Evolutionary conservation across 2,888 invertebrate genomes (phyloP).

Genomic region (Ectemnius continuus): DNA sequence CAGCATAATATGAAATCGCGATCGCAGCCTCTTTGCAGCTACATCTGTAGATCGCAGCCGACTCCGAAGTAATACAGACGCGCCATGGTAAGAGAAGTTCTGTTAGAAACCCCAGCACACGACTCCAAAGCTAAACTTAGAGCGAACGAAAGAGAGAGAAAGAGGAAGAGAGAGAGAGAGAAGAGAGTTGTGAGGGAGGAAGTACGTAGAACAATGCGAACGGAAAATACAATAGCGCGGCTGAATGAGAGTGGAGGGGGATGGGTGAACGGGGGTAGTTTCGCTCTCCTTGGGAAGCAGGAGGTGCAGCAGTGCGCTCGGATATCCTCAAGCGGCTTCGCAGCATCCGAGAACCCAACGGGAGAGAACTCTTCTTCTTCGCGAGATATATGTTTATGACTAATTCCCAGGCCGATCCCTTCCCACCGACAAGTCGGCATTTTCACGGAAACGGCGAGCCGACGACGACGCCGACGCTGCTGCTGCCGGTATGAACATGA

Average conservation of each 20-base stretch:
- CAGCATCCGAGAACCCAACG: slow-evolving; percentile 27
- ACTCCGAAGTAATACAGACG: too few relatives aligned
- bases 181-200: neutral
- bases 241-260: slow-evolving; percentile 30
- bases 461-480: neutral
- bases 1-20: too few relatives aligned
- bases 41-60: too few relatives aligned
- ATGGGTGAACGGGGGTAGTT: too few relatives aligned
- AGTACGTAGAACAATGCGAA: slow-evolving; percentile 33
- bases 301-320: slow-evolving; percentile 27
- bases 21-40: too few relatives aligned
- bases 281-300: slow-evolving; percentile 39
- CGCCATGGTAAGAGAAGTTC: too few relatives aligned
- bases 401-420: slow-evolving; percentile 44
- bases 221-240: slow-evolving; percentile 37
- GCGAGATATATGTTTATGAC: slow-evolving; percentile 40
- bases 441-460: slow-evolving; percentile 25
- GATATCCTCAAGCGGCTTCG: slow-evolving; percentile 29
- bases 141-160: neutral
- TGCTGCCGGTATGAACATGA: too few relatives aligned
- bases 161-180: too few relatives aligned
- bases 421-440: slow-evolving; percentile 27
- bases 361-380: slow-evolving; percentile 8
- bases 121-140: neutral
- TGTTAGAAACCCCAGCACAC: neutral